Evolutionary conservation across 2,797 vertebrate species (phyloP).

Genomic region (Florisuga fusca): DNA sequence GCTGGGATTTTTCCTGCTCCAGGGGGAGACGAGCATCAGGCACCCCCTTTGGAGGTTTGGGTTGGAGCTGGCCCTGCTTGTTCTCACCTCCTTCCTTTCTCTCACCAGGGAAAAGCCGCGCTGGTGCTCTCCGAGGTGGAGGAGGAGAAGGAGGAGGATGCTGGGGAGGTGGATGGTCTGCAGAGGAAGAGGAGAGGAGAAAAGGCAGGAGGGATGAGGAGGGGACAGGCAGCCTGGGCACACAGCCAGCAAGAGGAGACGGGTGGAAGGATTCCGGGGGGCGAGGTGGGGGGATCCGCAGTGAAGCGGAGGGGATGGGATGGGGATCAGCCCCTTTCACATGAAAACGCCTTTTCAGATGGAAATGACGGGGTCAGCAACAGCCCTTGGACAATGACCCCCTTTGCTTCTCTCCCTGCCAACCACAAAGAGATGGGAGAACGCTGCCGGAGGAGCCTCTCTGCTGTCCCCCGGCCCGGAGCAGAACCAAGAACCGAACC

Average conservation of each 20-base stretch:
- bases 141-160: not conserved
- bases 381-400: constrained; percentile 43
- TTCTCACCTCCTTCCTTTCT: not conserved
- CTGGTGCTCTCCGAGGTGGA: not conserved
- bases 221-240: not conserved
- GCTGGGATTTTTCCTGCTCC: constrained; percentile 32
- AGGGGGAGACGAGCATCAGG: not conserved
- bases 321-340: not conserved
- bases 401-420: not conserved
- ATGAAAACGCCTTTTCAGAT: constrained; percentile 62
- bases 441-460: not conserved
- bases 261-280: not conserved
- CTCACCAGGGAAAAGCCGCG: not conserved
- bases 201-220: not conserved
- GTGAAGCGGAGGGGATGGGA: too few relatives aligned
- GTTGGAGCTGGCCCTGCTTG: not conserved
- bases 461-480: not conserved
- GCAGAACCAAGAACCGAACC: not conserved
- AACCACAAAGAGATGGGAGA: constrained; percentile 18
- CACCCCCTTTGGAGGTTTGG: not conserved
- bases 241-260: not conserved
- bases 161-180: too few relatives aligned
- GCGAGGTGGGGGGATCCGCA: not conserved
- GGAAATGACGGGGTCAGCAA: constrained; percentile 64
- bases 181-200: not conserved